phyloP scores from a whole-genome alignment of 2,797 vertebrate genomes.

The Premnoplex brunnescens region DNA sequence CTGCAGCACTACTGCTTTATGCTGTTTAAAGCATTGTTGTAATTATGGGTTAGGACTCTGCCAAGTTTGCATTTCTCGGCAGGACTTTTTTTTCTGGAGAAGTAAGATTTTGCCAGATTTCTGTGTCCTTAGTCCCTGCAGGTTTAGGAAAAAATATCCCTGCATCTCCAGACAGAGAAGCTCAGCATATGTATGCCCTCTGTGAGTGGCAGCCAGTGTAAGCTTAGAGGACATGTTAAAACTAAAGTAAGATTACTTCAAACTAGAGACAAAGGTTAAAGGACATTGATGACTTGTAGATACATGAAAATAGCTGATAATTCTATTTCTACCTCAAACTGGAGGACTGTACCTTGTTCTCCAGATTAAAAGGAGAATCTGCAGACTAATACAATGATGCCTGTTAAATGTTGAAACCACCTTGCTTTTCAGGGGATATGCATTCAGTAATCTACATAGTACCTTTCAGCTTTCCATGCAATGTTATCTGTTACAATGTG shows the following conservation, averaged over 20 bases:
- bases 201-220: background rate
- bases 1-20: background rate
- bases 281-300: background rate
- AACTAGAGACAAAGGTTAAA: background rate
- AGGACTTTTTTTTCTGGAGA: background rate
- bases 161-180: background rate
- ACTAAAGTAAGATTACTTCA: background rate
- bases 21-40: background rate
- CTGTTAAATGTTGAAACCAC: background rate
- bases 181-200: background rate
- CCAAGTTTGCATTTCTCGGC: background rate
- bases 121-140: background rate
- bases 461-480: background rate
- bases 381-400: background rate
- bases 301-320: background rate
- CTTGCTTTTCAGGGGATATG: background rate
- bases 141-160: background rate
- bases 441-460: background rate
- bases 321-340: background rate
- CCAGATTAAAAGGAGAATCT: background rate
- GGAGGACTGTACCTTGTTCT: background rate
- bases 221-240: background rate
- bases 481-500: background rate
- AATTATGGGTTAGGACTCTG: background rate
- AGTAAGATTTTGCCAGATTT: background rate